A percentile compares a stretch with the other conserved stretches of the same genome.
Conservation (phyloP, 2,888 invertebrate species). For the Leptarthrus brevirostris region DNA sequence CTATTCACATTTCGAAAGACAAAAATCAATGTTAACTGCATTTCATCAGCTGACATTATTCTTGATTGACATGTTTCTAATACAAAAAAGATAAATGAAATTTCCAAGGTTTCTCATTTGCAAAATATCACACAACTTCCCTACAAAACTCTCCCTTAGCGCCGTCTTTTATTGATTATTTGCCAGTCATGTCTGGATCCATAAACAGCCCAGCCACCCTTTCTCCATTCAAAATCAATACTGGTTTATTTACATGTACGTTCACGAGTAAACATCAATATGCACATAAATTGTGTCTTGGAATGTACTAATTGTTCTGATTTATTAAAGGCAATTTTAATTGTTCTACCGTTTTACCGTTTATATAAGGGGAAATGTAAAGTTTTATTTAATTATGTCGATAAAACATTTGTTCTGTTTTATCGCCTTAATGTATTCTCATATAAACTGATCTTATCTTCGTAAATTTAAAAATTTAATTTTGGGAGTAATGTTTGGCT, state of each 20-base stretch:
- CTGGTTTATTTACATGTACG: not conserved
- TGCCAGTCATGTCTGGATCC: slow-evolving; percentile 12
- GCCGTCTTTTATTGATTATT: slow-evolving; percentile 5
- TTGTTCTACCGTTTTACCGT: too few relatives aligned
- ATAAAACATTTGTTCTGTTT: too few relatives aligned
- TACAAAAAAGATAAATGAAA: not conserved
- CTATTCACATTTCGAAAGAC: not conserved
- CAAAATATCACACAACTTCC: not conserved
- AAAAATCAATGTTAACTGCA: not conserved
- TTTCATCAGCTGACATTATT: not conserved
- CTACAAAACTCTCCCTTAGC: not conserved
- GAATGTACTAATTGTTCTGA: not conserved
- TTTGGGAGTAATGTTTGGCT: too few relatives aligned
- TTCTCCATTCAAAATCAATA: not conserved
- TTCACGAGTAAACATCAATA: not conserved
- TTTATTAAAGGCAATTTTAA: too few relatives aligned
- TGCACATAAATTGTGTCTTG: not conserved
- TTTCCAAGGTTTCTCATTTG: not conserved
- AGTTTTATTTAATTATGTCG: too few relatives aligned
- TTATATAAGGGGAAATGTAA: too few relatives aligned
- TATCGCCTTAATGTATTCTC: too few relatives aligned
- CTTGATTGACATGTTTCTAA: not conserved
- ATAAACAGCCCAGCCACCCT: not conserved
- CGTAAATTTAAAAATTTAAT: too few relatives aligned
- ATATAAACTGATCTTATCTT: too few relatives aligned